Evolutionary conservation across 2,113 vertebrate genomes (phyloP).

Genomic region (Podilymbus podiceps): DNA sequence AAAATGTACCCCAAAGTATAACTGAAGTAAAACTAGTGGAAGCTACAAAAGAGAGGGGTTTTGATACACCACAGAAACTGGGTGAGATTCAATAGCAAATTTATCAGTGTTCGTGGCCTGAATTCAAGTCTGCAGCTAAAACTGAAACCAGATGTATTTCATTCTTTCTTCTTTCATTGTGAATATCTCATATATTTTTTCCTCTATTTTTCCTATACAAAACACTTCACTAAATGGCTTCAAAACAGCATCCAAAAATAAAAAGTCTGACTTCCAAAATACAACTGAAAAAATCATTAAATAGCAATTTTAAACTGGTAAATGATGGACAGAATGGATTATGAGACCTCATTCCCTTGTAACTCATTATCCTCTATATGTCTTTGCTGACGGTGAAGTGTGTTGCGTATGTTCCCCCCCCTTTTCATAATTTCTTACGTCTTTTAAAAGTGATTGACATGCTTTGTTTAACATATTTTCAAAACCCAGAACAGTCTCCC

Average conservation of each 20-base stretch:
- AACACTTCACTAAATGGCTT: neutral
- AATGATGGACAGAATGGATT: neutral
- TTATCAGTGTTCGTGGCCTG: neutral
- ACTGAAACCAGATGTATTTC: neutral
- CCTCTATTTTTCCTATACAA: neutral
- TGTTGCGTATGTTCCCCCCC: neutral
- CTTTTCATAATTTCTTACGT: neutral
- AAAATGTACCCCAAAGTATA: neutral
- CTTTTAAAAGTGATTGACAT: neutral
- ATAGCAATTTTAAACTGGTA: neutral
- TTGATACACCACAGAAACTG: neutral
- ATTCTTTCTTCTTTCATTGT: neutral
- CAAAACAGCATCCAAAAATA: neutral
- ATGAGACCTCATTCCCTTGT: neutral
- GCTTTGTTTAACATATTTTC: neutral
- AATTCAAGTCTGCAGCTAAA: slow-evolving; percentile 4
- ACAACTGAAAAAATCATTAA: neutral
- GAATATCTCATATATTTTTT: neutral
- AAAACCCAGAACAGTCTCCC: neutral
- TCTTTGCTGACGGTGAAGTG: neutral
- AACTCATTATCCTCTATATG: neutral
- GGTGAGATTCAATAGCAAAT: neutral
- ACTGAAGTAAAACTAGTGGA: neutral
- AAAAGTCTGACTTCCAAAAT: neutral
- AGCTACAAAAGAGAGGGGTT: neutral